These are phyloP conservation scores for Ibycter americanus DNA, from an alignment of 2,797 vertebrate species.

Conservation along the genomic window DNA sequence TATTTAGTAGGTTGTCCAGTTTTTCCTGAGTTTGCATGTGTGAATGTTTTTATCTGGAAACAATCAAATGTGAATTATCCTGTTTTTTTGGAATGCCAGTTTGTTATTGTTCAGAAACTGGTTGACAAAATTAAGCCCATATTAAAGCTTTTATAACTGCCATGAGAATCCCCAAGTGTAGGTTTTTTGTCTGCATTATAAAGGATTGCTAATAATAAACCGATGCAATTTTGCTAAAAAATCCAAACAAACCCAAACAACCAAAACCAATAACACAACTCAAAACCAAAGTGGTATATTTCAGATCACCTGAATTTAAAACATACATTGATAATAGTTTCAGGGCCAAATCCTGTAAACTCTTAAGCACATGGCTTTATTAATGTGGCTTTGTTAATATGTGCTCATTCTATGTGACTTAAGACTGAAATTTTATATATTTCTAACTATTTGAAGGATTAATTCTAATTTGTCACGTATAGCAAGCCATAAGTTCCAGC, in stretches of 20 bases:
- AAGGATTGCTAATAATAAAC: slow-evolving; percentile 19
- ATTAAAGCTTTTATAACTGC: slow-evolving; percentile 22
- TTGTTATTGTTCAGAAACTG: slow-evolving; percentile 54
- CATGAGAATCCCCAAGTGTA: not conserved
- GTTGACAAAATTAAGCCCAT: slow-evolving; percentile 21
- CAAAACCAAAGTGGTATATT: not conserved
- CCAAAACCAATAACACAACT: not conserved
- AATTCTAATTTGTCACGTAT: not conserved
- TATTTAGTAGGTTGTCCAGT: slow-evolving; percentile 32
- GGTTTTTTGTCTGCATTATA: not conserved
- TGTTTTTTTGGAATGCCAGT: slow-evolving; percentile 40
- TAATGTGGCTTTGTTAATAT: not conserved
- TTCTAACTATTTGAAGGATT: not conserved
- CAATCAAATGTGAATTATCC: slow-evolving; percentile 64
- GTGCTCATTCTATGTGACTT: not conserved
- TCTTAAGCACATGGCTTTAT: not conserved
- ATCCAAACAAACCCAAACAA: not conserved
- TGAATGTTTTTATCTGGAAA: slow-evolving; percentile 71
- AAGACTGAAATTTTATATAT: not conserved
- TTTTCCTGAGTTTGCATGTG: slow-evolving; percentile 44
- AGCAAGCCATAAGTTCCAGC: not conserved
- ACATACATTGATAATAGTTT: not conserved
- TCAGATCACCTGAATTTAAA: not conserved
- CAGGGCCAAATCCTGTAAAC: not conserved
- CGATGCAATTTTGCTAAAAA: not conserved